Evolutionary conservation across 2,888 invertebrate genomes (phyloP), one percentile per base, ranked within the genome.

Genomic region (Melieria omissa): DNA sequence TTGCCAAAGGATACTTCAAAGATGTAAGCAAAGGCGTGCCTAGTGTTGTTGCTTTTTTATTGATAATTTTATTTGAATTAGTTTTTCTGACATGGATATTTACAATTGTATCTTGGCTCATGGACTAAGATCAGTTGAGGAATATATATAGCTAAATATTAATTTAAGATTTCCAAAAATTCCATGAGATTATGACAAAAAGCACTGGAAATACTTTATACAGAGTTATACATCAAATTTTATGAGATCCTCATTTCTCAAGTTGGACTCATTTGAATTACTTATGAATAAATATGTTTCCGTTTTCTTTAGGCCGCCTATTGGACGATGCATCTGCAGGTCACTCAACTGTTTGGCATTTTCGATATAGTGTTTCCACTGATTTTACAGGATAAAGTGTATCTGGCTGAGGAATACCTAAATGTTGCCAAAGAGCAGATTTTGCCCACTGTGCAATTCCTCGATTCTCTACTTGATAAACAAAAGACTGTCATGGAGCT

Each of bases 371-470:
- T 95, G 7, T 88, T 96, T 75, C 96, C 96, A 0, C 87, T 96
- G 67, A 88, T 96, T 78, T 87, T 96, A 57, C 95, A 96, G 88
- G 95, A 95, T 82, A 95, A 94, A 84, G 86, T 92, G 12, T 90
- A 90, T 75, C 86, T 93, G 76, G 92, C 93, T 60, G 94, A 96
- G 84, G 92, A 93, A 71, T 95, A 93, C 87, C 87, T 96, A 77
- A 86, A 88, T 63, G 90, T 90, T 65, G 91, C 91, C 74, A 90
- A 90, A 7, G 86, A 88, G 62, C 91, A 93, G 82, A 93, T 93
- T 65, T 85, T 87, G 73, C 89, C 90, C 41, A 88, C 95, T 46
- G 88, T 96, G 42, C 86, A 88, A 74, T 93, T 92, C 83, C 88
- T 96, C 73, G 96, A 96, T 84, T 89, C 89, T 63, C 86, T 93